phyloP scores from a whole-genome alignment of 2,797 vertebrate genomes.

The Rhodeus uyekii region DNA sequence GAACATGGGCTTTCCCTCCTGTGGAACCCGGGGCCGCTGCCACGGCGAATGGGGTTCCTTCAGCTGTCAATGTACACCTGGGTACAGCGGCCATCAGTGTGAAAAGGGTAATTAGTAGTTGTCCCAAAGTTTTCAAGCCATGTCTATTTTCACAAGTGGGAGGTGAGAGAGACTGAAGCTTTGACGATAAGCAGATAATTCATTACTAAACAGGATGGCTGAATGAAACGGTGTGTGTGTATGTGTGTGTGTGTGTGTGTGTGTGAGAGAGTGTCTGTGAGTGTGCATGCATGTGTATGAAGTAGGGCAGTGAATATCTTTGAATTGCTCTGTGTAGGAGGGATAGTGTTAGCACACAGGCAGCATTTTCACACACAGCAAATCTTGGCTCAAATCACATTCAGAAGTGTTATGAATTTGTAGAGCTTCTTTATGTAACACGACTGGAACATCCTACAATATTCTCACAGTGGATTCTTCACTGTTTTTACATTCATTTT shows the following conservation, averaged over 20 bases:
- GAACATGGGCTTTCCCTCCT: constrained; percentile 81
- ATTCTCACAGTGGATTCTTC: not conserved
- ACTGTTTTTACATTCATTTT: constrained; percentile 23
- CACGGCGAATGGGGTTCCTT: constrained; percentile 85
- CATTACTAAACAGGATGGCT: constrained; percentile 49
- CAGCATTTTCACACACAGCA: constrained; percentile 29
- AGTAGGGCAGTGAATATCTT: constrained; percentile 28
- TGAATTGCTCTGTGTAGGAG: constrained; percentile 51
- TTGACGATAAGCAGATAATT: constrained; percentile 15
- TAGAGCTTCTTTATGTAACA: constrained; percentile 52
- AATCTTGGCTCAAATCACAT: constrained; percentile 40
- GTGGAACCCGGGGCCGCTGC: constrained; percentile 81
- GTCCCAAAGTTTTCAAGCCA: constrained; percentile 3
- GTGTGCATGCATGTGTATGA: no score
- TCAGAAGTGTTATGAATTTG: constrained; percentile 40
- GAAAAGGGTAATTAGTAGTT: constrained; percentile 54
- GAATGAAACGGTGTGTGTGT: no score
- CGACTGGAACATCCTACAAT: constrained; percentile 39
- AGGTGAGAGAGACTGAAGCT: constrained; percentile 4
- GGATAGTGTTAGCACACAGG: constrained; percentile 33
- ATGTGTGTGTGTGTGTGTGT: not conserved
- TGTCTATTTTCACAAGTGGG: constrained; percentile 23
- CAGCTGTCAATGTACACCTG: constrained; percentile 83
- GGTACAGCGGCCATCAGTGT: constrained; percentile 74
- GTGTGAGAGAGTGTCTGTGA: no score